Base-by-base conservation (phyloP, 1,140 invertebrate species). In the Wiebesia pumilae region DNA sequence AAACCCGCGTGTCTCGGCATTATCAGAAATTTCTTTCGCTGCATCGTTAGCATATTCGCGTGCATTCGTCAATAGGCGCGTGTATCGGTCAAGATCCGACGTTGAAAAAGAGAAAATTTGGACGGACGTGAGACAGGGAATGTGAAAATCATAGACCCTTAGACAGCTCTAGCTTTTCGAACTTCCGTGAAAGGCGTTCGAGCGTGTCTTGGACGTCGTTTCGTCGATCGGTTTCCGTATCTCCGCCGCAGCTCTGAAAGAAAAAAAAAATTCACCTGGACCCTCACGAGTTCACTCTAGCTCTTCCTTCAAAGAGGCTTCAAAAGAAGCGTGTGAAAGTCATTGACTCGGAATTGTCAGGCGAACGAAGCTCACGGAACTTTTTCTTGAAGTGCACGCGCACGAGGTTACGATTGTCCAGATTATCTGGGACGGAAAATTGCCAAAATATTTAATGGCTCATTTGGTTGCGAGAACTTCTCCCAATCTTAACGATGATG, bases 1-100 rank as follows among this genome's bases (percentile, higher is more conserved):
- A 82, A 71, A 73, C 43, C 38, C 27, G 27, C 14, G 6, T n/a
- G n/a, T n/a, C n/a, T 47, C 7, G 38, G 0, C 14, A 47, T 47
- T 27, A n/a, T 47, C 33, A 43, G 19, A 84, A 78, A n/a, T 81
- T 54, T 62, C 27, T n/a, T 30, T 38, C 38, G 58, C 40, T 19
- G 78, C 78, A 30, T 81, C 62, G 58, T 81, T 85, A 85, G 30
- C 84, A 85, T 81, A 85, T 58, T 85, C 84, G 54, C 84, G 78
- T 81, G 62, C 40, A 30, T 35, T 2, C 30, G 35, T 47, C 33
- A 58, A 51, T 58, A 35, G 1, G 1, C 19, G n/a, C 14, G 47
- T 35, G 43, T 38, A 35, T 84, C 38, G 7, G 38, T 33, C 47
- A 0, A 19, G 54, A 19, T 24, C 38, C 24, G 14, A 10, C n/a